Conservation (phyloP, 2,888 invertebrate species). For the Lasiommata megera region DNA sequence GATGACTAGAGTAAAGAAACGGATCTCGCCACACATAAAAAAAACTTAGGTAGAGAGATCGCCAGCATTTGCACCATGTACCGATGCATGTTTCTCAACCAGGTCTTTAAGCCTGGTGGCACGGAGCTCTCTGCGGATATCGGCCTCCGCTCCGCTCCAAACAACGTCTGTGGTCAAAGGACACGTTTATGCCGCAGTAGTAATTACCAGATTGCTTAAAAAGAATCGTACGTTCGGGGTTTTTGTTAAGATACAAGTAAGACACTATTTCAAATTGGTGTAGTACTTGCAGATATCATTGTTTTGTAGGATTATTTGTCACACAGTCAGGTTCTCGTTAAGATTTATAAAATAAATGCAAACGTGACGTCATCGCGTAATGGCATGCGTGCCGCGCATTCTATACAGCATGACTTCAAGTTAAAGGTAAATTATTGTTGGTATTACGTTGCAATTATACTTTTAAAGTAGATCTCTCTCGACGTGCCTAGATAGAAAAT, state of each 20-base stretch:
- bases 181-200: conserved; percentile 7
- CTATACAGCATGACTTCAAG: background rate
- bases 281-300: background rate
- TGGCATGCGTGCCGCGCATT: background rate
- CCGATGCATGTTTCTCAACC: no score
- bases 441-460: background rate
- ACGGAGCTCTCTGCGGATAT: background rate
- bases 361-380: background rate
- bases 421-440: background rate
- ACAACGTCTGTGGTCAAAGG: conserved; percentile 12
- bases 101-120: no score
- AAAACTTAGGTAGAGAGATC: no score
- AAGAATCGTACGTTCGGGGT: no score
- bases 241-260: no score
- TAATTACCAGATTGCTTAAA: no score
- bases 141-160: background rate
- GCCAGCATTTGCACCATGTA: no score
- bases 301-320: background rate
- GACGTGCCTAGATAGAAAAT: background rate
- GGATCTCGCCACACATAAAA: no score
- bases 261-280: no score
- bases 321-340: background rate
- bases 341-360: background rate
- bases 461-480: background rate
- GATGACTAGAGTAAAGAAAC: no score